Evolutionary conservation across 2,888 invertebrate species (phyloP), one percentile per base, ranked within the genome.

Genomic region (Cosmopolites sordidus): DNA sequence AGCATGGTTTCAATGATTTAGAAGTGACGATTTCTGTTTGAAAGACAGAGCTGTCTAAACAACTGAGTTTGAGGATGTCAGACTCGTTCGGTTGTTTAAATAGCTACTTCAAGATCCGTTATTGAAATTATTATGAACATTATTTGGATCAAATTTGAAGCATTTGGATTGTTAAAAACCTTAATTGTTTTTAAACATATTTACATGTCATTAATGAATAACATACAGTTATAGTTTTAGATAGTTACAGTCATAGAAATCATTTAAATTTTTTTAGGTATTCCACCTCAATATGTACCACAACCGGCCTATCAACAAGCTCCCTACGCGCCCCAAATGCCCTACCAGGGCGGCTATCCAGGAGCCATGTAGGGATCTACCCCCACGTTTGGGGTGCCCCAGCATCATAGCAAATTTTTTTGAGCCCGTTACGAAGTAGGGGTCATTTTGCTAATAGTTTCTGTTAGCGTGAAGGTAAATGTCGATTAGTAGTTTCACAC

Each of bases 341-440:
- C 75, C 56, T 83, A 83, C 68, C 83, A 83, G 67, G 82, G 82
- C 52, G 81, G 82, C 54, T 83, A 84, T 43, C 68, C 66, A 64
- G 80, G 83, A n/a, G 43, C 52, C 64, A 83, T 83, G 83, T 83
- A 78, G 58, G 58, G 54, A 43, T 16, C 47, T 46, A 52, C 52
- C 53, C 56, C 55, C 44, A 12, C 11, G 1, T 49, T 43, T 16
- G 53, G 55, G 50, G 41, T 30, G 2, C 45, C 43, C 6, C 53
- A 46, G 9, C 51, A 40, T 37, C 40, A 17, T 57, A 58, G 54
- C 15, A 58, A 54, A 54, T 58, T 47, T 33, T 50, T 43, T 17
- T 18, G 47, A 33, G 27, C 30, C 16, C 18, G 4, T 11, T 8
- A 17, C n/a, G 37, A 1, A 14, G 12, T 33, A 33, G 33, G 42